phyloP scores from a whole-genome alignment of 1,140 invertebrate genomes.

The Bathynomus jamesi region DNA sequence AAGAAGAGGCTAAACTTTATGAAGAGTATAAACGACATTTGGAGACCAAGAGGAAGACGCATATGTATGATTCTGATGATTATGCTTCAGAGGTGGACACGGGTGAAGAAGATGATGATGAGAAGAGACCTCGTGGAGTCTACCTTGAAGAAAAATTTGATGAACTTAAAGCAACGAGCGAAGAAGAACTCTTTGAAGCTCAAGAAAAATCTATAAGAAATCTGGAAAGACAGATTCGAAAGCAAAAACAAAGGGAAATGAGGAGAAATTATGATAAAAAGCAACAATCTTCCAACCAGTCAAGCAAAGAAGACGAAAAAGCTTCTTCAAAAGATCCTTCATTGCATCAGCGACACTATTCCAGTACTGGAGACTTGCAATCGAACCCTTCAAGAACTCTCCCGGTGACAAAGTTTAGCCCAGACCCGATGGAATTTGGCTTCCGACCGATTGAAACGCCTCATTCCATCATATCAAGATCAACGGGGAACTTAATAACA shows the following conservation, averaged over 20 bases:
- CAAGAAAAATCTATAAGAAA: constrained; percentile 36
- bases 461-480: constrained; percentile 27
- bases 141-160: constrained; percentile 11
- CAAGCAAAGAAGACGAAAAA: neutral
- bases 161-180: constrained; percentile 28
- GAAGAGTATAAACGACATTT: constrained; percentile 28
- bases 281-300: neutral
- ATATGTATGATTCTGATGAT: constrained; percentile 34
- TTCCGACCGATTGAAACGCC: constrained; percentile 33
- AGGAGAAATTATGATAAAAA: constrained; percentile 17
- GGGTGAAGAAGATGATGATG: neutral
- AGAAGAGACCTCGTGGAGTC: neutral
- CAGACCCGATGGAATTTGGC: constrained; percentile 36
- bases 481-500: constrained; percentile 24
- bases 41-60: constrained; percentile 27
- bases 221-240: constrained; percentile 32
- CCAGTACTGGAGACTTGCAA: constrained; percentile 26
- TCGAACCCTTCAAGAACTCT: constrained; percentile 19
- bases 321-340: neutral
- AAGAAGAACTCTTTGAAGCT: constrained; percentile 35
- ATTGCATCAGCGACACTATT: neutral
- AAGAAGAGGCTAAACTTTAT: constrained; percentile 24
- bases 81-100: constrained; percentile 34
- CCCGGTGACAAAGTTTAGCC: constrained; percentile 34
- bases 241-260: constrained; percentile 27